A percentile compares a stretch with the other conserved stretches of the same genome.
Conservation (phyloP, 2,113 vertebrate species). For the Heterotis niloticus region DNA sequence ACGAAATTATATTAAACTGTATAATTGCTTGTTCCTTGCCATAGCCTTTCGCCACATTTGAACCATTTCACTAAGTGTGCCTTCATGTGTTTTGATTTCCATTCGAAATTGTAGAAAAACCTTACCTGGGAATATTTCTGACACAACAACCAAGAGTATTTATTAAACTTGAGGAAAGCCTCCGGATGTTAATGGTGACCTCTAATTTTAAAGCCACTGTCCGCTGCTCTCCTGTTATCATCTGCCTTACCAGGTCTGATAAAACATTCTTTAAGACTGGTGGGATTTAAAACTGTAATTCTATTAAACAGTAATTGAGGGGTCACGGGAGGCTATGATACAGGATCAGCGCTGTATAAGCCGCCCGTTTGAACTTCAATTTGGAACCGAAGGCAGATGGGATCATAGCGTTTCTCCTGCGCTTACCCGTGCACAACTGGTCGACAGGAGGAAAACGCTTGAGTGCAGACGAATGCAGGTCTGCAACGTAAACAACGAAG, state of each 20-base stretch:
- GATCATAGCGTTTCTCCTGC: conserved; percentile 66
- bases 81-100: background rate
- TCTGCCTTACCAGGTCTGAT: conserved; percentile 56
- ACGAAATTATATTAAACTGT: background rate
- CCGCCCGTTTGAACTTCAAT: conserved; percentile 71
- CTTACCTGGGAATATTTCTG: background rate
- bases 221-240: conserved; percentile 25
- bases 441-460: conserved; percentile 52
- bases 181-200: background rate
- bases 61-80: background rate
- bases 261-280: conserved; percentile 67
- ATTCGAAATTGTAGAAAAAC: conserved; percentile 1
- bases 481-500: conserved; percentile 47
- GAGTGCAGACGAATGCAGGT: conserved; percentile 66
- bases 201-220: background rate
- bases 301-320: conserved; percentile 77
- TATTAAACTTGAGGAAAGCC: conserved; percentile 2
- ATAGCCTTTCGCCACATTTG: background rate
- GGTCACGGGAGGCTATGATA: conserved; percentile 73
- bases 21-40: background rate
- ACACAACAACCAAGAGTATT: background rate
- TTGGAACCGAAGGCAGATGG: conserved; percentile 72
- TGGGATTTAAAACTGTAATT: conserved; percentile 75
- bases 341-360: conserved; percentile 68
- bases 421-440: conserved; percentile 62